A percentile compares a stretch with the other conserved stretches of the same genome.
These are phyloP conservation scores for Crotalus tigris DNA, from an alignment of 2,113 vertebrate genomes.

Conservation along the genomic window DNA sequence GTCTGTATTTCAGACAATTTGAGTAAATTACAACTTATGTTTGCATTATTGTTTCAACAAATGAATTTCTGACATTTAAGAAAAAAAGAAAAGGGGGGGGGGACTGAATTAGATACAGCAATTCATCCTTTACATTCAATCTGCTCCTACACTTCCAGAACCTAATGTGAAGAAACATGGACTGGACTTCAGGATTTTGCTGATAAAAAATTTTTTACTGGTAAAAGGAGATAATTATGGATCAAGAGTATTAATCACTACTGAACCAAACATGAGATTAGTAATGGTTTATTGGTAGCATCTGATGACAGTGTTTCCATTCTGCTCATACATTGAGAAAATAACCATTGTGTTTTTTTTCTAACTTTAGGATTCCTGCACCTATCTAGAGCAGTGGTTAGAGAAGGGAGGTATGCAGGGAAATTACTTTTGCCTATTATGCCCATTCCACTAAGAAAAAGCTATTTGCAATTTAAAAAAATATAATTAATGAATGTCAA, in stretches of 20 bases:
- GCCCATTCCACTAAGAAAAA: not conserved
- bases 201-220: not conserved
- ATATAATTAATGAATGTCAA: not conserved
- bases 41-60: not conserved
- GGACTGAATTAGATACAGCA: not conserved
- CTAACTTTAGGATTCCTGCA: not conserved
- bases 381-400: not conserved
- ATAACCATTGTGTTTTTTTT: not conserved
- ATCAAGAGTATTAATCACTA: not conserved
- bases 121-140: not conserved
- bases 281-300: not conserved
- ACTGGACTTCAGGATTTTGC: not conserved
- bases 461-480: not conserved
- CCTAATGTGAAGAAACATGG: not conserved
- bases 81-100: not conserved
- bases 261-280: not conserved
- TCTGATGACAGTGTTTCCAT: not conserved
- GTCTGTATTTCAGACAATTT: not conserved
- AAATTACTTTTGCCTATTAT: not conserved
- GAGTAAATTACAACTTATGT: not conserved
- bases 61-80: not conserved
- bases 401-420: not conserved
- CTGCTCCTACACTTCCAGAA: not conserved
- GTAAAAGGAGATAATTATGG: not conserved
- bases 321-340: not conserved